A percentile compares a stretch with the other conserved stretches of the same genome.
These are phyloP conservation scores for Achatina immaculata DNA, from an alignment of 1,140 invertebrate genomes.

Conservation along the genomic window DNA sequence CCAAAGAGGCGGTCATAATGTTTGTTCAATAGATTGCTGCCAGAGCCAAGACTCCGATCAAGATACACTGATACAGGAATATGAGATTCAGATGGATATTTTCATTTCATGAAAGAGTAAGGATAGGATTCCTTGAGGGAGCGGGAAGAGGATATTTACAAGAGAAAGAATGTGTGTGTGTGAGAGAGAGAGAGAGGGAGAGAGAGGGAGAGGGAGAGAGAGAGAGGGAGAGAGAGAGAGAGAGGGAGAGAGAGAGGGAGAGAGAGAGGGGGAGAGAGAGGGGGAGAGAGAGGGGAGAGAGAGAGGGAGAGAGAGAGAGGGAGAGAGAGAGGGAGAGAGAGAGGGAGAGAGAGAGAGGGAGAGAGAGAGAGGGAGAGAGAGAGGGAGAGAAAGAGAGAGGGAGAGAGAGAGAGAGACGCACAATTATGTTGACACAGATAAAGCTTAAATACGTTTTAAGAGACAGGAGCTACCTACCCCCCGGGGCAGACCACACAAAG, in stretches of 20 bases:
- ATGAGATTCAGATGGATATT: no score
- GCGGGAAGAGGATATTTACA: neutral
- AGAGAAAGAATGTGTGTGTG: neutral
- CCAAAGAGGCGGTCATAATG: no score
- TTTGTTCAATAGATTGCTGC: no score
- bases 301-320: neutral
- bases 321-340: neutral
- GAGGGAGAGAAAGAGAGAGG: conserved; percentile 17
- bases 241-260: neutral
- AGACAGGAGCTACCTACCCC: no score
- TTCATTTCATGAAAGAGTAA: no score
- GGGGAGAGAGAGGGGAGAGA: neutral
- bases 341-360: neutral
- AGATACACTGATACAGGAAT: no score
- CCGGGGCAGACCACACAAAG: neutral
- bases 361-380: neutral
- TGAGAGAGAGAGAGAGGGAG: neutral
- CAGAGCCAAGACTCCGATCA: no score
- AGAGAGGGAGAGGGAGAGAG: neutral
- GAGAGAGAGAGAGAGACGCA: neutral
- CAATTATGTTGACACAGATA: neutral
- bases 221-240: neutral
- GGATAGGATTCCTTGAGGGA: no score
- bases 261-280: neutral
- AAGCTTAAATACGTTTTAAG: no score